Conservation (phyloP, 2,888 invertebrate species). For the Drosophila demipolita region DNA sequence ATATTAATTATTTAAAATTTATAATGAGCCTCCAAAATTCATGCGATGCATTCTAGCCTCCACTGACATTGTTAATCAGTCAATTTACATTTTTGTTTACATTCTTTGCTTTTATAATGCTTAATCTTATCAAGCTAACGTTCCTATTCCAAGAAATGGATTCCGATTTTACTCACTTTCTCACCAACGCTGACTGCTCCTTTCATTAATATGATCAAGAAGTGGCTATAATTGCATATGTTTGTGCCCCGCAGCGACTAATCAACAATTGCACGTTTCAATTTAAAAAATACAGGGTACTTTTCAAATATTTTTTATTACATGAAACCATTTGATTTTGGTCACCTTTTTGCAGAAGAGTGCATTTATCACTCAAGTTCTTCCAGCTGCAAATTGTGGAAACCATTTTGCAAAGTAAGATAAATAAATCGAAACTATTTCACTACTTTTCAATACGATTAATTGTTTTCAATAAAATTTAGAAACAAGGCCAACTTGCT, state of each 20-base stretch:
- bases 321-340: no score
- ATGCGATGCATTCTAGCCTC: background rate
- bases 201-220: background rate
- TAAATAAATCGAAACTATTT: background rate
- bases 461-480: no score
- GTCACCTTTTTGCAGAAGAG: background rate
- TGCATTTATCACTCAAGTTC: conserved; percentile 57
- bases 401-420: conserved; percentile 45
- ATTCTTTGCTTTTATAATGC: background rate
- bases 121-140: conserved; percentile 6
- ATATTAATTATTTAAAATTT: background rate
- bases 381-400: conserved; percentile 49
- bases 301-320: conserved; percentile 11
- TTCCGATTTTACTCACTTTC: background rate
- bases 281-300: conserved; percentile 24
- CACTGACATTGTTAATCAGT: conserved; percentile 15
- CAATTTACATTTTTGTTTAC: background rate
- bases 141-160: conserved; percentile 39
- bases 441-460: background rate
- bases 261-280: conserved; percentile 35
- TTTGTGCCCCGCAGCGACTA: conserved; percentile 14
- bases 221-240: conserved; percentile 41
- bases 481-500: conserved; percentile 22
- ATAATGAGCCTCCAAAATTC: background rate
- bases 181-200: background rate